phyloP scores from a whole-genome alignment of 2,888 invertebrate species.

The Pterostichus niger region DNA sequence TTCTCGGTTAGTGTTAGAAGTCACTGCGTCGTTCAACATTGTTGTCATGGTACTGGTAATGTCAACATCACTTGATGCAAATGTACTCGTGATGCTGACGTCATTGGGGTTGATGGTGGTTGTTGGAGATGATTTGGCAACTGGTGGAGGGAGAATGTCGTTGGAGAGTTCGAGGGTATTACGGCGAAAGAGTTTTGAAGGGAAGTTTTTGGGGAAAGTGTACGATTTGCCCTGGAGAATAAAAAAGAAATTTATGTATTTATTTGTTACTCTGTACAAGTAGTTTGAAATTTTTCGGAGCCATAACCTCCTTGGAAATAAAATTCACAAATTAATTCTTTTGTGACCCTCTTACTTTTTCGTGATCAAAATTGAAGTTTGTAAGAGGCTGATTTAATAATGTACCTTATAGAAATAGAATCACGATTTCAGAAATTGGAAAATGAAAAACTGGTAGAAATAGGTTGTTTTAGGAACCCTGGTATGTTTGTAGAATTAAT shows the following conservation, averaged over 20 bases:
- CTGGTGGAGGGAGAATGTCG: conserved; percentile 17
- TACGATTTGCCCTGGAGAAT: conserved; percentile 1
- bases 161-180: conserved; percentile 14
- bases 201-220: not conserved
- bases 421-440: too few species aligned
- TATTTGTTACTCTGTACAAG: too few species aligned
- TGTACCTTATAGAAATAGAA: too few species aligned
- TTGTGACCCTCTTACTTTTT: too few species aligned
- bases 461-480: too few species aligned
- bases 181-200: not conserved
- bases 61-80: not conserved
- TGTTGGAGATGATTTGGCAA: not conserved
- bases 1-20: conserved; percentile 21
- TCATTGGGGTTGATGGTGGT: conserved; percentile 23
- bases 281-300: too few species aligned
- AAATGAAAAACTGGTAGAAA: too few species aligned
- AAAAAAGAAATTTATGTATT: not conserved
- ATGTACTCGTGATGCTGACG: not conserved
- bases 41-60: not conserved
- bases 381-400: too few species aligned
- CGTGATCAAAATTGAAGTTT: too few species aligned
- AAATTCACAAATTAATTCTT: too few species aligned
- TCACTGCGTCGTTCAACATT: not conserved
- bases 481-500: too few species aligned
- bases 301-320: too few species aligned